A percentile compares a stretch with the other conserved stretches of the same genome.
Conservation (phyloP, 2,888 invertebrate genomes). For the Ochropleura leucogaster region DNA sequence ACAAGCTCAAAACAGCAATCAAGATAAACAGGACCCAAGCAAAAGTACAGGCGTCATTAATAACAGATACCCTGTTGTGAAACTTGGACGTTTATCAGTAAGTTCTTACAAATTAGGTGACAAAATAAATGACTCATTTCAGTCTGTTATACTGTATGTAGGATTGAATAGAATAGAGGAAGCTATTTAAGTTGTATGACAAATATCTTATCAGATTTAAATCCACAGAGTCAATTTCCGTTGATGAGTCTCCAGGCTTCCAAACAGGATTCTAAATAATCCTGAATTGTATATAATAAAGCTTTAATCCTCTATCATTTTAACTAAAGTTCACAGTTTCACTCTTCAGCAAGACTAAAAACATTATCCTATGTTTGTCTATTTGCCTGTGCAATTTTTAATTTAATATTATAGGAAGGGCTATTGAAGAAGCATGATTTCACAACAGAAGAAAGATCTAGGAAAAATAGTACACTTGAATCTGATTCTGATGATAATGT, state of each 20-base stretch:
- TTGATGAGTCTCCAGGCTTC: background rate
- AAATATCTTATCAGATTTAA: background rate
- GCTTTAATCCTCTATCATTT: background rate
- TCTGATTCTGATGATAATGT: constrained; percentile 88
- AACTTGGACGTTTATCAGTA: constrained; percentile 88
- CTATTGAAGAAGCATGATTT: constrained; percentile 87
- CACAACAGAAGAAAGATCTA: constrained; percentile 79
- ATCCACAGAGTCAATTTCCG: background rate
- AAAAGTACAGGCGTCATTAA: constrained; percentile 77
- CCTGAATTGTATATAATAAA: background rate
- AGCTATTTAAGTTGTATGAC: background rate
- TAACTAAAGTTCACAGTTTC: background rate
- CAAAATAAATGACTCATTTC: background rate
- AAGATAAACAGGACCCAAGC: constrained; percentile 81
- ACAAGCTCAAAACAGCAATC: constrained; percentile 67
- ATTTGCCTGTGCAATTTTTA: constrained; percentile 1
- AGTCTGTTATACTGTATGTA: background rate
- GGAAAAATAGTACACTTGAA: constrained; percentile 86
- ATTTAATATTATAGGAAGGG: constrained; percentile 79
- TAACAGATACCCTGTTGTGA: constrained; percentile 87
- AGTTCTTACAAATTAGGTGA: constrained; percentile 63
- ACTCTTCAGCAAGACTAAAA: background rate
- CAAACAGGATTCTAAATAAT: background rate
- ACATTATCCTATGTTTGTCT: background rate
- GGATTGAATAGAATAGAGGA: background rate